Conservation (phyloP, 2,797 vertebrate genomes). For the Echiichthys vipera region DNA sequence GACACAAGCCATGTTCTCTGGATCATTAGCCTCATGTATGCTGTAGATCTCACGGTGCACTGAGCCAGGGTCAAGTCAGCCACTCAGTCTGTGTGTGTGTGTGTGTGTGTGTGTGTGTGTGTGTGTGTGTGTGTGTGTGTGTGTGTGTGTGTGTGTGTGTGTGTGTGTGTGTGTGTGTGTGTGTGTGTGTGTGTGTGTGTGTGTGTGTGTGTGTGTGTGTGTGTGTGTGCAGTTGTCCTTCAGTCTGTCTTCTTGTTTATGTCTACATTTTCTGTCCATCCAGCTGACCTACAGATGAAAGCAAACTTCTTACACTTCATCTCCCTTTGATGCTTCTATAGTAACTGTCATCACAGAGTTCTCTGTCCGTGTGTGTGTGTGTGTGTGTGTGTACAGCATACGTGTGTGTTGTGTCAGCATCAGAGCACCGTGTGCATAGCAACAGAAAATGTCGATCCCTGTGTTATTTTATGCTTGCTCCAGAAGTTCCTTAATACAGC, state of each 20-base stretch:
- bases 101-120: constrained; percentile 7
- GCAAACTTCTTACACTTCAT: constrained; percentile 60
- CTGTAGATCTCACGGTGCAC: constrained; percentile 53
- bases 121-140: neutral
- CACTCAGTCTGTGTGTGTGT: constrained; percentile 6
- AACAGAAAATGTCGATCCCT: constrained; percentile 61
- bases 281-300: constrained; percentile 68
- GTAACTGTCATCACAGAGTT: constrained; percentile 44
- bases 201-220: neutral
- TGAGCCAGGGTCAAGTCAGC: constrained; percentile 49
- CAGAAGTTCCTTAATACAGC: constrained; percentile 67
- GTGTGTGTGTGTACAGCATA: neutral
- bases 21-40: constrained; percentile 60
- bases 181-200: constrained; percentile 2
- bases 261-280: constrained; percentile 48
- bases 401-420: constrained; percentile 63
- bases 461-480: constrained; percentile 74
- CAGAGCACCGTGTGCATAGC: constrained; percentile 46
- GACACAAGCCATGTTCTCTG: constrained; percentile 64
- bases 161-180: constrained; percentile 6
- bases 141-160: neutral
- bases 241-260: constrained; percentile 40
- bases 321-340: constrained; percentile 63
- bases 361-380: constrained; percentile 4
- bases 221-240: constrained; percentile 3